phyloP scores from a whole-genome alignment of 2,113 vertebrate genomes.

The Leucosticte australis region DNA sequence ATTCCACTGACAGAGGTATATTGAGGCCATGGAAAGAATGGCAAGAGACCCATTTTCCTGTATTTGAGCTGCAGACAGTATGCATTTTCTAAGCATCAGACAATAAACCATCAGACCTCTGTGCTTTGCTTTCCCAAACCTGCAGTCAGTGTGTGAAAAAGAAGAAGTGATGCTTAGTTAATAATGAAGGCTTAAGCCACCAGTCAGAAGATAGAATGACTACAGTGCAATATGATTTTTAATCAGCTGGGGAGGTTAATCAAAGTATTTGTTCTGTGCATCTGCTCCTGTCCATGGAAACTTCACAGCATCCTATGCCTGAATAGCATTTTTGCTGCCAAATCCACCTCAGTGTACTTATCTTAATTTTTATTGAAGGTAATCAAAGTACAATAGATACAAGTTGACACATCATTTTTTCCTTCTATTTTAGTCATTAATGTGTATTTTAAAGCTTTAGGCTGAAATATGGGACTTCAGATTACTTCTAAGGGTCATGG shows the following conservation, averaged over 20 bases:
- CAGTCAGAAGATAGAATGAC: not conserved
- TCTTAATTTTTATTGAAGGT: not conserved
- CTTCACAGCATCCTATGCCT: not conserved
- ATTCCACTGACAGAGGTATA: not conserved
- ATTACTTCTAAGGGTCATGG: not conserved
- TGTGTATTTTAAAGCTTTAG: not conserved
- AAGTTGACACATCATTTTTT: not conserved
- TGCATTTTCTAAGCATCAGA: not conserved
- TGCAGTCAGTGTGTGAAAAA: not conserved
- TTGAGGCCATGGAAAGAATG: not conserved
- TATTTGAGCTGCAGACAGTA: not conserved
- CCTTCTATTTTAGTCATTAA: not conserved
- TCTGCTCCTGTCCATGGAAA: not conserved
- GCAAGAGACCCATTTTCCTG: not conserved
- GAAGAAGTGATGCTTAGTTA: not conserved
- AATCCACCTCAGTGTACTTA: not conserved
- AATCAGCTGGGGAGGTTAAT: not conserved
- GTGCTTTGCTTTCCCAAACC: not conserved
- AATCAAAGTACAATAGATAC: not conserved
- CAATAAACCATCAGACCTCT: not conserved
- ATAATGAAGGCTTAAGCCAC: not conserved
- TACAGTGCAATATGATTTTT: not conserved
- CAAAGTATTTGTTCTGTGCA: not conserved
- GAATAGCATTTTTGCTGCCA: not conserved
- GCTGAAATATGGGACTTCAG: not conserved